phyloP scores from a whole-genome alignment of 2,797 vertebrate species.

The Dermochelys coriacea region DNA sequence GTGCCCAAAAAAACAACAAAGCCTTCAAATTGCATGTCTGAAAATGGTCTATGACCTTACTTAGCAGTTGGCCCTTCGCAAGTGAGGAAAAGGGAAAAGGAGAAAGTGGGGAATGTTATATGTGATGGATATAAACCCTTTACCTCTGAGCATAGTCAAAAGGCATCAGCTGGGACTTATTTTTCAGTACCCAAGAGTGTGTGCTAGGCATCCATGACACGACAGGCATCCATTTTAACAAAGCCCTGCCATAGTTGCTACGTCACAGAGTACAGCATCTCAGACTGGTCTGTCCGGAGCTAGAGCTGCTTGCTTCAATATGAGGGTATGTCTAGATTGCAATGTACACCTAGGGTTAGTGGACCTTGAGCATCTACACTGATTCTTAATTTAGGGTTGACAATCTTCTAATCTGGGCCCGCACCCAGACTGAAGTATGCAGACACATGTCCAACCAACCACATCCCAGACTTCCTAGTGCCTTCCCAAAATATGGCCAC shows the following conservation, averaged over 20 bases:
- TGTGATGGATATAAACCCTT: not conserved
- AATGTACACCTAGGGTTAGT: too few relatives aligned
- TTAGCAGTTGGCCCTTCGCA: too few relatives aligned
- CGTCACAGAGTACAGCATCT: not conserved
- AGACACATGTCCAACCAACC: too few relatives aligned
- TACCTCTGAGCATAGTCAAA: not conserved
- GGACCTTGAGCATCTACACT: too few relatives aligned
- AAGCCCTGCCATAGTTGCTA: not conserved
- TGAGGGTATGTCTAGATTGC: too few relatives aligned
- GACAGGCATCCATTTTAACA: not conserved
- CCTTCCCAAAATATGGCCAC: not conserved
- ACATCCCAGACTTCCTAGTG: not conserved
- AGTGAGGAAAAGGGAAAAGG: not conserved
- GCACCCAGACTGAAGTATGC: too few relatives aligned
- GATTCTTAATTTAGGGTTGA: too few relatives aligned
- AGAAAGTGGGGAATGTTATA: not conserved
- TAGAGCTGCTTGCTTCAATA: constrained; percentile 8
- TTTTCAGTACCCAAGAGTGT: not conserved
- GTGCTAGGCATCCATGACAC: not conserved
- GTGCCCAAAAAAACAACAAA: not conserved
- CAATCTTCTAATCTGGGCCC: too few relatives aligned
- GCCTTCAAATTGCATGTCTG: not conserved
- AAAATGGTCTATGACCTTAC: too few relatives aligned
- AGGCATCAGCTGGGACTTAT: not conserved
- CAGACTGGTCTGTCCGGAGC: not conserved